phyloP scores from a whole-genome alignment of 53 echinoderm and acorn worm genomes.

The Mesocentrotus franciscanus region DNA sequence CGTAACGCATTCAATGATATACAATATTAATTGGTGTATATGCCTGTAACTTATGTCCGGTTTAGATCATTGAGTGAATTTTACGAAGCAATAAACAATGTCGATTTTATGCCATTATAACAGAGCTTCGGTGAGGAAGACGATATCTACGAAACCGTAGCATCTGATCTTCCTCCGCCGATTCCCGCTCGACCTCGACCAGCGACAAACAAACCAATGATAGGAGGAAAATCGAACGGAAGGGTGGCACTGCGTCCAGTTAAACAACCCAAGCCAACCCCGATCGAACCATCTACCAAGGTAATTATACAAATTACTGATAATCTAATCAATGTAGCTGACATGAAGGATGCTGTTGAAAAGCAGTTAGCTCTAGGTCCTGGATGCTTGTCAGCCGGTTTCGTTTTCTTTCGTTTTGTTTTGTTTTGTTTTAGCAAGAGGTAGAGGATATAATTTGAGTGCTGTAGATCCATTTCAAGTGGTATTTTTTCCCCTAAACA shows the following conservation, averaged over 20 bases:
- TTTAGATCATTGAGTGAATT: too few species aligned
- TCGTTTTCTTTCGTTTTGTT: background rate
- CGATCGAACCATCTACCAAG: background rate
- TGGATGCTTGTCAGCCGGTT: background rate
- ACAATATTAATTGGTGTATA: too few species aligned
- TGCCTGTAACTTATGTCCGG: too few species aligned
- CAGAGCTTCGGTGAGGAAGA: background rate
- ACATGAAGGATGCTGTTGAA: background rate
- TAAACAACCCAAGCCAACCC: background rate
- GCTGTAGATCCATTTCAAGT: too few species aligned
- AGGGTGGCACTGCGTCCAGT: background rate
- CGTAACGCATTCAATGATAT: too few species aligned
- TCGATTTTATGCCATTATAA: background rate
- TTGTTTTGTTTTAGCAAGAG: too few species aligned
- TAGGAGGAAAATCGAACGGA: background rate
- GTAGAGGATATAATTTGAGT: too few species aligned
- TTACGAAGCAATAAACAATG: too few species aligned
- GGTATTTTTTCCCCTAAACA: too few species aligned
- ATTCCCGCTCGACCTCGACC: constrained; percentile 19
- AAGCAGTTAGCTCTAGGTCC: background rate
- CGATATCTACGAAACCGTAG: background rate
- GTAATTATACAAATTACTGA: background rate
- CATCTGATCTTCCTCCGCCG: background rate
- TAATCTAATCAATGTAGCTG: too few species aligned
- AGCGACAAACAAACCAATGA: background rate